Base-by-base conservation (phyloP, 2,888 invertebrate species). In the Nomada goodeniana region DNA sequence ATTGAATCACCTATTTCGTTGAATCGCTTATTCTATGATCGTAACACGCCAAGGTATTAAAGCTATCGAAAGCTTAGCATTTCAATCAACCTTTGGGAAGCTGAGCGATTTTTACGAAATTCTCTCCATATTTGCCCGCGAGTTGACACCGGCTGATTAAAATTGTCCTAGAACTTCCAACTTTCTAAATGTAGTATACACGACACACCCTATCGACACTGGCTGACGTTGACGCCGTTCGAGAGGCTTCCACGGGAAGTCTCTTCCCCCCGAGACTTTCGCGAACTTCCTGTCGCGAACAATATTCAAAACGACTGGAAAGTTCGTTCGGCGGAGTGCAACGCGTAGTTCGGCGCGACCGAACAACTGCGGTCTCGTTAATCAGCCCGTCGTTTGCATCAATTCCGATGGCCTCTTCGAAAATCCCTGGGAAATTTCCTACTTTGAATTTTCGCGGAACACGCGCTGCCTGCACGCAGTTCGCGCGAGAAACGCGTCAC, bases 231-330 rank as follows among this genome's bases (percentile, higher is more conserved):
- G 9, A 4, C 4, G 47, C 15, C 3, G 47, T 47, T 64, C 47
- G n/a, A 47, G 23, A 50, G 50, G 18, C 26, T 65, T 26, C 20
- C 10, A 3, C 50, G 52, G 44, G 59, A 29, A 26, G n/a, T 9
- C 15, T 47, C 15, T 47, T 47, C 13, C 59, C 15, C 15, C n/a
- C 15, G 52, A 63, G 52, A 71, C 50, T 61, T 53, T 61, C 52
- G 20, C 23, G 20, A 64, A 55, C 44, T 65, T 57, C 2, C 20
- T 29, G 64, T 44, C 52, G 42, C 42, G 63, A 47, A 73, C 55
- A 29, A 73, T 65, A 73, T 64, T 64, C 44, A 20, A 64, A 26
- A 65, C 55, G 65, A 65, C 29, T 57, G 55, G 65, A 73, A 73
- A 73, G 52, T 73, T 65, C 44, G n/a, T 15, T 13, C 55, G 65